These are phyloP conservation scores for Limonius californicus DNA, from an alignment of 1,140 invertebrate genomes.

Conservation along the genomic window DNA sequence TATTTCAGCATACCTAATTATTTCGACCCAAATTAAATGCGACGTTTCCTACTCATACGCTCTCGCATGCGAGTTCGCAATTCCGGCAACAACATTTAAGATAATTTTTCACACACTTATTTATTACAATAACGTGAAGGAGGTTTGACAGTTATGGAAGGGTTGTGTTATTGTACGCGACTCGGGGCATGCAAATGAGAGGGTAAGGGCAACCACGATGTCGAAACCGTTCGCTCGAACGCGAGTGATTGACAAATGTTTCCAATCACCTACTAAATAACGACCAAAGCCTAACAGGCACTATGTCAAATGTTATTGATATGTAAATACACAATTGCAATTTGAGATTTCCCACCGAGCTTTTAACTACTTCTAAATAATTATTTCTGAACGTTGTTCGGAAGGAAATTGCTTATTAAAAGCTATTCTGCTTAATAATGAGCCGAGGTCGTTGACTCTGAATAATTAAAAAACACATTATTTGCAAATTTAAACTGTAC, in stretches of 20 bases:
- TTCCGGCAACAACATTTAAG: neutral
- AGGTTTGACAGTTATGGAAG: constrained; percentile 27
- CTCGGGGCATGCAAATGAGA: constrained; percentile 20
- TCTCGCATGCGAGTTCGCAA: neutral
- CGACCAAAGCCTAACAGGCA: neutral
- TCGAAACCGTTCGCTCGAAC: constrained; percentile 17
- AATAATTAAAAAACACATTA: too few species aligned
- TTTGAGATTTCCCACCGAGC: neutral
- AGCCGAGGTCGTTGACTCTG: too few species aligned
- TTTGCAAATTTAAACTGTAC: too few species aligned
- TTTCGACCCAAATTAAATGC: too few species aligned
- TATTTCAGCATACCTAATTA: too few species aligned
- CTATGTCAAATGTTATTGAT: neutral
- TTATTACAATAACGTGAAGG: constrained; percentile 17
- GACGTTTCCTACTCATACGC: too few species aligned
- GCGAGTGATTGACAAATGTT: constrained; percentile 22
- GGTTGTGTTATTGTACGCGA: constrained; percentile 23
- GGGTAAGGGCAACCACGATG: constrained; percentile 18
- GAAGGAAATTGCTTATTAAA: too few species aligned
- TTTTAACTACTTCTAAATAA: neutral
- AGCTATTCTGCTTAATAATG: too few species aligned
- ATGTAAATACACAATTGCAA: neutral
- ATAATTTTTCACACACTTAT: constrained; percentile 15
- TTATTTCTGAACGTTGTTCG: too few species aligned
- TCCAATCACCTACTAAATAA: constrained; percentile 18